Base-by-base conservation (phyloP, 2,113 vertebrate species). In the Amia ocellicauda region DNA sequence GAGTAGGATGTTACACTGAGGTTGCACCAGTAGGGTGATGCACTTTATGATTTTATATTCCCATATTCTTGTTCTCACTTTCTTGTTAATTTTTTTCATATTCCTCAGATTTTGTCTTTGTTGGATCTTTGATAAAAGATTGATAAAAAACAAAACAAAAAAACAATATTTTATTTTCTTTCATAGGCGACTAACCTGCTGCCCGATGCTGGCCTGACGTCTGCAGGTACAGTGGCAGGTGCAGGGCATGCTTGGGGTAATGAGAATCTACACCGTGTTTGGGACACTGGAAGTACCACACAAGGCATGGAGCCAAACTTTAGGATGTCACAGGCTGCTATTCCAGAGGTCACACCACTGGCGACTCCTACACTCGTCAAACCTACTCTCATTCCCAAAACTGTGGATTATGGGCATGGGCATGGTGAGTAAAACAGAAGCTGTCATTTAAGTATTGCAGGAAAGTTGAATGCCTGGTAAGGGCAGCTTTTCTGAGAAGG, bases 321-420 rank as follows among this genome's bases (percentile, higher is more conserved):
- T 58, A 72, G 65, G 11, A 31, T 62, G 23, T 24, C 50, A 7
- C 63, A 65, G 19, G 13, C 51, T 20, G 54, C 69, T 27, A n/a
- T 17, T 19, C 26, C 36, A 19, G 64, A 67, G 3, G 20, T 27
- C 13, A 74, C 88, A 68, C 72, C 78, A 67, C 73, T 81, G 58
- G 71, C 86, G 19, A 14, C 82, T 49, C 65, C 84, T 71, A 69
- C 83, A 0, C 74, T 85, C 71, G 72, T 91, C 49, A 91, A 89
- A 68, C 77, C 88, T 47, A 69, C 91, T 27, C 67, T 94, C 57
- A 89, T 94, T 64, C 91, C 95, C 58, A 95, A 98, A 77, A 99
- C 94, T 1, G 94, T 99, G 66, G 97, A 99, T 77, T 99, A 99
- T 65, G 92, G 78, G 1, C 90, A 92, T 24, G 87, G 97, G 0